Conservation (phyloP, 1,140 invertebrate species). For the Drosophila serrata region DNA sequence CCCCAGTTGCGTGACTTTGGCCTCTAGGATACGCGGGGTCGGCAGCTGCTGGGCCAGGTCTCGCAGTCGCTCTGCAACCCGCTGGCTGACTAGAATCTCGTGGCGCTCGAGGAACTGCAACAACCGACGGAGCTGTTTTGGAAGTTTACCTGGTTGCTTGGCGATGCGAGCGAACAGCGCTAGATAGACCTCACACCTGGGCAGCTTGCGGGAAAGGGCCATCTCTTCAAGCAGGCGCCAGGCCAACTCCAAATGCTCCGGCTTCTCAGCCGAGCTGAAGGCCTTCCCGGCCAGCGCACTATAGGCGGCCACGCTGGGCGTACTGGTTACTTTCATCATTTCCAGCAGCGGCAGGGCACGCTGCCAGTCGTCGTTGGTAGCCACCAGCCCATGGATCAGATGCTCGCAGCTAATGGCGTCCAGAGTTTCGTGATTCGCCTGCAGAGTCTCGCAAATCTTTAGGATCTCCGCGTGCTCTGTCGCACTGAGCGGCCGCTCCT, state of each 20-base stretch:
- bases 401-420: conserved; percentile 87
- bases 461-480: conserved; percentile 87
- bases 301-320: conserved; percentile 64
- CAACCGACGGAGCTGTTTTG: conserved; percentile 44
- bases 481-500: conserved; percentile 81
- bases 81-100: conserved; percentile 62
- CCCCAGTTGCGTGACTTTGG: conserved; percentile 26
- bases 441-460: conserved; percentile 86
- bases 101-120: conserved; percentile 65
- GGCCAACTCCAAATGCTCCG: conserved; percentile 41
- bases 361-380: conserved; percentile 88
- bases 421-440: conserved; percentile 87
- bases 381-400: conserved; percentile 87
- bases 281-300: conserved; percentile 64
- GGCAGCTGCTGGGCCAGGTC: conserved; percentile 5
- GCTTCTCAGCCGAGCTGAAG: conserved; percentile 23
- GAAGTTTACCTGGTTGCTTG: background rate
- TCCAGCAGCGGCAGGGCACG: conserved; percentile 88
- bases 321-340: conserved; percentile 86
- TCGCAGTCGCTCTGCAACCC: conserved; percentile 48
- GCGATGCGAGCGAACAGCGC: conserved; percentile 43
- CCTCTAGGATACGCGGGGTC: conserved; percentile 8
- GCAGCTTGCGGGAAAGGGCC: conserved; percentile 53
- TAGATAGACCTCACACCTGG: conserved; percentile 74
- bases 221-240: conserved; percentile 77